These are phyloP conservation scores for Ochlodes sylvanus DNA, from an alignment of 2,888 invertebrate genomes.

Conservation along the genomic window DNA sequence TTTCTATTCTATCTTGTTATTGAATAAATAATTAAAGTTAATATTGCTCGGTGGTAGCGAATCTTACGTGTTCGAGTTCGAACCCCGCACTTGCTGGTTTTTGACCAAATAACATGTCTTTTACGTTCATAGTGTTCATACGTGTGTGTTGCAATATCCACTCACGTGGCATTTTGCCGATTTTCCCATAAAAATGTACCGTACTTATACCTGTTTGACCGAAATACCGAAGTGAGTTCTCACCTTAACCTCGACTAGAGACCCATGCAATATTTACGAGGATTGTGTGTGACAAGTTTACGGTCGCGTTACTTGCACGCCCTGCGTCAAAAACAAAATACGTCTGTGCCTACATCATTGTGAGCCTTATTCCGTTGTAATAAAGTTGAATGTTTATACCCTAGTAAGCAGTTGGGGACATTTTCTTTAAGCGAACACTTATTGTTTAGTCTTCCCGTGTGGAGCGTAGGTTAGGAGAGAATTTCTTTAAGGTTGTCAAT, in stretches of 20 bases:
- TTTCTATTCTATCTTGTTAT: no score
- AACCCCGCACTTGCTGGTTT: no score
- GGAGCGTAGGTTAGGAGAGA: slow-evolving; percentile 16
- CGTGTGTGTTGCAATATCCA: no score
- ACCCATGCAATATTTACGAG: slow-evolving; percentile 56
- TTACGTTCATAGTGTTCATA: no score
- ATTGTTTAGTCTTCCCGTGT: slow-evolving; percentile 35
- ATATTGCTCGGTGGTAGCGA: no score
- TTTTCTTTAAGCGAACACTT: slow-evolving; percentile 35
- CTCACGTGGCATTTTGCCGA: no score
- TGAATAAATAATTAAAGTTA: no score
- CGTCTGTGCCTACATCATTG: neutral
- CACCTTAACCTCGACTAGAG: slow-evolving; percentile 39
- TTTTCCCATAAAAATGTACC: neutral
- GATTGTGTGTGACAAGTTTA: slow-evolving; percentile 59
- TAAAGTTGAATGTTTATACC: slow-evolving; percentile 18
- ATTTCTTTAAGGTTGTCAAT: slow-evolving; percentile 24
- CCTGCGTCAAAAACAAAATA: slow-evolving; percentile 37
- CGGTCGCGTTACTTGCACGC: slow-evolving; percentile 43
- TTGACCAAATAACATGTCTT: no score
- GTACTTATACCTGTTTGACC: slow-evolving; percentile 1
- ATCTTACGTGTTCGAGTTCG: no score
- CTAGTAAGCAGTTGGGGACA: slow-evolving; percentile 5
- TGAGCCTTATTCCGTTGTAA: slow-evolving; percentile 9
- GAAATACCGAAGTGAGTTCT: slow-evolving; percentile 8